These are phyloP conservation scores for Crossocerus cetratus DNA, from an alignment of 2,888 invertebrate genomes.

Conservation along the genomic window DNA sequence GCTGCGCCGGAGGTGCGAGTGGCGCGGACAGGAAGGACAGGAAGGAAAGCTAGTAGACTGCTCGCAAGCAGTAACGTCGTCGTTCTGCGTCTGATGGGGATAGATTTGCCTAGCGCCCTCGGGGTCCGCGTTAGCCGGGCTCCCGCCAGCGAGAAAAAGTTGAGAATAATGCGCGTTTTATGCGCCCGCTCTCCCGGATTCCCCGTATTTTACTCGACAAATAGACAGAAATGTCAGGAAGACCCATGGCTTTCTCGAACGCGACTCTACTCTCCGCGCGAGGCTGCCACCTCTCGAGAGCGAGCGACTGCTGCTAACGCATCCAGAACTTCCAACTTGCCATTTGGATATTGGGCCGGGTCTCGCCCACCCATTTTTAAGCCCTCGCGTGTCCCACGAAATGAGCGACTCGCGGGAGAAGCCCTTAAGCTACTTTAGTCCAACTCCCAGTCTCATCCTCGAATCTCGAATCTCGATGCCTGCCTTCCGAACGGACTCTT, in stretches of 20 bases:
- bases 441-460: too few relatives aligned
- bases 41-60: background rate
- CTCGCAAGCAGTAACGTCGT: slow-evolving; percentile 45
- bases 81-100: slow-evolving; percentile 60
- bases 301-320: background rate
- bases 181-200: slow-evolving; percentile 43
- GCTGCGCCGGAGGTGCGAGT: slow-evolving; percentile 2
- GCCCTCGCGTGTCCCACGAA: slow-evolving; percentile 13
- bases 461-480: background rate
- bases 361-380: too few relatives aligned
- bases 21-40: background rate
- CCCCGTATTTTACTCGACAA: slow-evolving; percentile 56
- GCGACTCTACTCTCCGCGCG: too few relatives aligned
- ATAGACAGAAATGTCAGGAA: slow-evolving; percentile 42
- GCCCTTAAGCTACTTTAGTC: background rate
- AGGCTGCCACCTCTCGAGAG: too few relatives aligned
- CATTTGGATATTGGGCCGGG: slow-evolving; percentile 9
- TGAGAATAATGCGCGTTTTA: slow-evolving; percentile 62
- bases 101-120: slow-evolving; percentile 58
- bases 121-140: slow-evolving; percentile 27
- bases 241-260: too few relatives aligned
- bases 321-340: slow-evolving; percentile 19
- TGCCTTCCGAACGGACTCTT: background rate
- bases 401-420: background rate
- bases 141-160: slow-evolving; percentile 49